Percentiles rank a stretch among this genome's conserved stretches.
These are phyloP conservation scores for Arbacia lixula DNA, from an alignment of 53 echinoderm and acorn worm genomes.

Conservation along the genomic window DNA sequence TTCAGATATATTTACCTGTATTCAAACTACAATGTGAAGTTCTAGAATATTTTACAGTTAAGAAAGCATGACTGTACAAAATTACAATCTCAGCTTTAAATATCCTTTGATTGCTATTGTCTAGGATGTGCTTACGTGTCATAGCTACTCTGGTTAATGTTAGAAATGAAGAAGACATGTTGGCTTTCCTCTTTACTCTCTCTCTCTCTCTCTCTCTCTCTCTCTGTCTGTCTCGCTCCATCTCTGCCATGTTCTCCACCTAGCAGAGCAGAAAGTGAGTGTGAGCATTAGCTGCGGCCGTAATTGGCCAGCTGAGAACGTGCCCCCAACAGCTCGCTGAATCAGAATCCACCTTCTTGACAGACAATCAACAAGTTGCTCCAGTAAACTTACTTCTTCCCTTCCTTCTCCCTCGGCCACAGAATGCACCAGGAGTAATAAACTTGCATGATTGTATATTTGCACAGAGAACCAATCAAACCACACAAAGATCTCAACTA, in stretches of 20 bases:
- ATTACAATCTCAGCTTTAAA: too few species aligned
- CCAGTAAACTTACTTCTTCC: slow-evolving; percentile 15
- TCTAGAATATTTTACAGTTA: too few species aligned
- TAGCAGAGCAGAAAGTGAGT: not conserved
- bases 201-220: slow-evolving; percentile 41
- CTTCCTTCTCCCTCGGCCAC: not conserved
- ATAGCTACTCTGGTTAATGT: too few species aligned
- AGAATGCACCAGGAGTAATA: slow-evolving; percentile 2
- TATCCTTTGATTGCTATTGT: too few species aligned
- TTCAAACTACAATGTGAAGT: too few species aligned
- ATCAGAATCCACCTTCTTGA: not conserved
- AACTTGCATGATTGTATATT: slow-evolving; percentile 42
- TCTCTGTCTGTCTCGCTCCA: slow-evolving; percentile 9
- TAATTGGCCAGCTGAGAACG: too few species aligned
- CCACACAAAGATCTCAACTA: slow-evolving; percentile 42
- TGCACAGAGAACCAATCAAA: slow-evolving; percentile 43
- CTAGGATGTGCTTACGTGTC: too few species aligned
- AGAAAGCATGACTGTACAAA: too few species aligned
- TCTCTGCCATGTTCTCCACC: not conserved
- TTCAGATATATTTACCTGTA: too few species aligned
- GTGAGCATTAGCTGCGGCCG: too few species aligned
- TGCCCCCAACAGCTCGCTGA: too few species aligned
- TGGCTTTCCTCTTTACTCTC: slow-evolving; percentile 37
- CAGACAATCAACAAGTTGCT: slow-evolving; percentile 11
- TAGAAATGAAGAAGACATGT: slow-evolving; percentile 34